Evolutionary conservation across 2,113 vertebrate genomes (phyloP).

Genomic region (Sprattus sprattus): DNA sequence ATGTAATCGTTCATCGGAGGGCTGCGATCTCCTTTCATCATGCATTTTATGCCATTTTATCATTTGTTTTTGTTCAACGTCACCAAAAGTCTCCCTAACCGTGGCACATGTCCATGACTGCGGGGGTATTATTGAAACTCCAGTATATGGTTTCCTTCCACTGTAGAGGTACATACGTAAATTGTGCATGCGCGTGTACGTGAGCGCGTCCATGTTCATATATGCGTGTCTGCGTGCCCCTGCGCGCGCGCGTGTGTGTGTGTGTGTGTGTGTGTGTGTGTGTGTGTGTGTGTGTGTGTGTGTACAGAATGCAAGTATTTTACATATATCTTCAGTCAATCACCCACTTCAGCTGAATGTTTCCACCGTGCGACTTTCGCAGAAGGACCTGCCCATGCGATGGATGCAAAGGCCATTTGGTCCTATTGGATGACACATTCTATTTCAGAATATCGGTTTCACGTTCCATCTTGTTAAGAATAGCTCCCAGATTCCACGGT

Average conservation of each 20-base stretch:
- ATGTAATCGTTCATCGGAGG: conserved; percentile 12
- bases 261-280: neutral
- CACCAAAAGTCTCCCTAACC: neutral
- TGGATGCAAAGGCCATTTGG: conserved; percentile 14
- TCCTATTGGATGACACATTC: conserved; percentile 22
- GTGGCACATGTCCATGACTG: neutral
- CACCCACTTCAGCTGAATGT: neutral
- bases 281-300: neutral
- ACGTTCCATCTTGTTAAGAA: conserved; percentile 29
- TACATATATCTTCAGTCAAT: neutral
- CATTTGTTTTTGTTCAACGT: conserved; percentile 14
- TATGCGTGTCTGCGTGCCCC: neutral
- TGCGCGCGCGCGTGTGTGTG: neutral
- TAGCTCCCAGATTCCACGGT: conserved; percentile 14
- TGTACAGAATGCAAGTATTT: neutral
- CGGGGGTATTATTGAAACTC: neutral
- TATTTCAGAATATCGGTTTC: conserved; percentile 27
- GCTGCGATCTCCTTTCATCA: neutral
- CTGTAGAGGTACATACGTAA: neutral
- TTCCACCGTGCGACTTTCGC: neutral
- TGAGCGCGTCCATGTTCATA: neutral
- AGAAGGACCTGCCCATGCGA: neutral
- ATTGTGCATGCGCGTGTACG: neutral
- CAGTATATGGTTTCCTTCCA: neutral
- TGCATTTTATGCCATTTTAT: neutral